These are phyloP conservation scores for Oppia nitens DNA, from an alignment of 1,140 invertebrate genomes.

Conservation along the genomic window DNA sequence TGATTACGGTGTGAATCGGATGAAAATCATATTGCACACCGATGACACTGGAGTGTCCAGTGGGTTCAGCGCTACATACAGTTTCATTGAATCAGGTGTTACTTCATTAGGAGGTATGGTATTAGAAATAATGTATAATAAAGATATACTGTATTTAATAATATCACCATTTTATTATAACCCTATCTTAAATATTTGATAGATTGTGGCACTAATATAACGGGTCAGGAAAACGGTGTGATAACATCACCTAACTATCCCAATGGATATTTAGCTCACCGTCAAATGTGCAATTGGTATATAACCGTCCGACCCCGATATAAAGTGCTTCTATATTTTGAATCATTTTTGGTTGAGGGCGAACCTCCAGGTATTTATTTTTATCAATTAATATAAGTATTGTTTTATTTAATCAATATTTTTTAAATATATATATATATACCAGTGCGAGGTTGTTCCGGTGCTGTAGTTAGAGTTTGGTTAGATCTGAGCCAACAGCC, in stretches of 20 bases:
- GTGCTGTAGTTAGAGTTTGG: conserved; percentile 73
- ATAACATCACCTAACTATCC: conserved; percentile 68
- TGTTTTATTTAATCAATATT: background rate
- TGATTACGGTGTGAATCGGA: conserved; percentile 56
- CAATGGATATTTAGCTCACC: conserved; percentile 59
- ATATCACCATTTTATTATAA: conserved; percentile 7
- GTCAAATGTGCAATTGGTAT: conserved; percentile 66
- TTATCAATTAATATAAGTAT: background rate
- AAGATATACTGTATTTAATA: background rate
- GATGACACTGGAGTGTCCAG: conserved; percentile 63
- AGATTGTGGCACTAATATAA: conserved; percentile 80
- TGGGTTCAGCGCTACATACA: conserved; percentile 74
- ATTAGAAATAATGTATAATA: background rate
- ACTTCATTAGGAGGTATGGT: conserved; percentile 37
- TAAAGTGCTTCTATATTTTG: conserved; percentile 68
- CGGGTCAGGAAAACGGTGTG: conserved; percentile 55
- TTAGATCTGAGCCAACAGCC: conserved; percentile 49
- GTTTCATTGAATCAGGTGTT: conserved; percentile 48
- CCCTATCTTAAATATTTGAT: background rate
- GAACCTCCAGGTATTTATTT: conserved; percentile 38
- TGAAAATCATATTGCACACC: conserved; percentile 66
- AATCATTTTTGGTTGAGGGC: conserved; percentile 70
- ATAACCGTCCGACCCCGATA: conserved; percentile 61
- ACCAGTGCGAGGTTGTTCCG: conserved; percentile 66
- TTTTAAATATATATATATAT: background rate